A percentile compares a stretch with the other conserved stretches of the same genome.
phyloP scores from a whole-genome alignment of 2,888 invertebrate genomes.

The Trichogramma dendrolimi region DNA sequence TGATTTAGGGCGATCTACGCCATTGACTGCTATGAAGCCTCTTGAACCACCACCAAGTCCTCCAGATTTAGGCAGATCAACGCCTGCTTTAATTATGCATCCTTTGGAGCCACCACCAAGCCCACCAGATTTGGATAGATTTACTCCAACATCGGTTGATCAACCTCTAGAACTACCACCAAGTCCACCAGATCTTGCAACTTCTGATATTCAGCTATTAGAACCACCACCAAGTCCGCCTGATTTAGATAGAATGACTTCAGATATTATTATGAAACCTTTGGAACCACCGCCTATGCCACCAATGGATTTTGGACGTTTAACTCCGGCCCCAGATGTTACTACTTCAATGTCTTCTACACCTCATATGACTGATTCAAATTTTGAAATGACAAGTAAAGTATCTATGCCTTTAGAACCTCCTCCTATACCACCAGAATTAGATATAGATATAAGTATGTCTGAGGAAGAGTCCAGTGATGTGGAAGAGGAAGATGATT shows the following conservation, averaged over 20 bases:
- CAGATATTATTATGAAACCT: not conserved
- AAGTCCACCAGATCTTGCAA: not conserved
- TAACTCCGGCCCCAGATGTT: not conserved
- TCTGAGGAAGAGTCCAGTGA: not conserved
- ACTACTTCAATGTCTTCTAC: not conserved
- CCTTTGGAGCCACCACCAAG: slow-evolving; percentile 5
- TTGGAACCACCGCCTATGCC: slow-evolving; percentile 18
- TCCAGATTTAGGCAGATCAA: not conserved
- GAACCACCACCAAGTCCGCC: slow-evolving; percentile 15
- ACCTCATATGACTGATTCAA: not conserved
- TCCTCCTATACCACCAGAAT: not conserved
- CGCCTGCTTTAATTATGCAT: not conserved
- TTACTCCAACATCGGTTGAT: not conserved
- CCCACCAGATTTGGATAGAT: not conserved
- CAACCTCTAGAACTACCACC: slow-evolving; percentile 14
- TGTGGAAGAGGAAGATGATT: slow-evolving; percentile 5
- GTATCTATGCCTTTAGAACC: not conserved
- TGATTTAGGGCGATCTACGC: not conserved
- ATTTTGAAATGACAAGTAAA: not conserved
- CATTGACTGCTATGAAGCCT: not conserved
- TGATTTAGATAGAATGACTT: not conserved
- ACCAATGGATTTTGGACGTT: slow-evolving; percentile 8
- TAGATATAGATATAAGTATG: not conserved
- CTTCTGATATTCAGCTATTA: not conserved
- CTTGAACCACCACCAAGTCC: not conserved